Conservation (phyloP, 2,888 invertebrate genomes). For the Enoplolaimus lenunculus region DNA sequence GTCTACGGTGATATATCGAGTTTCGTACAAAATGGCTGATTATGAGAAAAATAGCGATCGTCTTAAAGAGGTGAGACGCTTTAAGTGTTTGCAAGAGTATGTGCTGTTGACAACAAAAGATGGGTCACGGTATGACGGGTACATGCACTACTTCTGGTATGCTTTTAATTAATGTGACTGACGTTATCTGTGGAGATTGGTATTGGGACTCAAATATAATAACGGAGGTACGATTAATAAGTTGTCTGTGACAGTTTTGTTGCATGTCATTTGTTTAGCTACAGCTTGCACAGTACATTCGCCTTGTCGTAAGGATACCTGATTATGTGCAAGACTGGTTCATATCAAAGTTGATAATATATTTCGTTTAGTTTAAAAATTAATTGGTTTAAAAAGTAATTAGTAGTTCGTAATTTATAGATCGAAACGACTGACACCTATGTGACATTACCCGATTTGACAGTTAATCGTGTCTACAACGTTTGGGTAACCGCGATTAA, state of each 20-base stretch:
- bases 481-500: slow-evolving; percentile 10
- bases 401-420: background rate
- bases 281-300: too few relatives aligned
- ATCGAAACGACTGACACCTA: background rate
- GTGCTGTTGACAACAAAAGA: too few relatives aligned
- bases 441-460: background rate
- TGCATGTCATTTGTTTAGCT: background rate
- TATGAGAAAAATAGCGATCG: background rate
- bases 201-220: too few relatives aligned
- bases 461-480: background rate
- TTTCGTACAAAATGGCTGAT: slow-evolving; percentile 15
- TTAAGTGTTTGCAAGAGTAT: background rate
- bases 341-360: too few relatives aligned
- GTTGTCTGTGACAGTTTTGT: background rate
- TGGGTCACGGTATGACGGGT: too few relatives aligned
- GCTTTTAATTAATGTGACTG: background rate
- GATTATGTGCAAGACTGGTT: too few relatives aligned
- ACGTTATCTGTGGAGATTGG: background rate
- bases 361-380: too few relatives aligned
- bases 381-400: background rate
- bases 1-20: background rate
- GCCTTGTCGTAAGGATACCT: too few relatives aligned
- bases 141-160: too few relatives aligned
- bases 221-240: too few relatives aligned
- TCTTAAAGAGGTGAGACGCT: background rate